Evolutionary conservation across 2,797 vertebrate genomes (phyloP), one percentile per base, ranked within the genome.

Genomic region (Halcyon smyrnensis): DNA sequence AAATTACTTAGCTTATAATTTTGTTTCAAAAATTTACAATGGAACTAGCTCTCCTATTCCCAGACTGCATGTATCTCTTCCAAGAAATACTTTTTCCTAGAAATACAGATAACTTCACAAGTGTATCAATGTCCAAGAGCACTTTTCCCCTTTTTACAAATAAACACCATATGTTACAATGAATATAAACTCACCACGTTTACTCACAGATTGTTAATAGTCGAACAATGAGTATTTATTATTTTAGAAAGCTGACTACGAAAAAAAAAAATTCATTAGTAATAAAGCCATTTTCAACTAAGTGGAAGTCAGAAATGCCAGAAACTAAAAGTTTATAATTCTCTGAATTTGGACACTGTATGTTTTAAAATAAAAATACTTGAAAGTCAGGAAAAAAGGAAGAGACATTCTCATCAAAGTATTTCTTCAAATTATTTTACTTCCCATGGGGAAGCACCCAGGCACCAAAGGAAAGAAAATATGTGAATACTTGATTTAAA

Each of bases 181-280:
- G 71, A 94, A 76, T 77, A 95, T 57, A 96, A 97, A 95, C 41
- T 75, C 54, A 88, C 82, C 54, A 39, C 6, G 14, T 43, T 95
- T 97, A 97, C 84, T 96, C 71, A 91, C n/a, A 93, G 53, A 86
- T 87, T 89, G 90, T 87, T 94, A 96, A 94, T 28, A 96, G 79
- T 91, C 70, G 97, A 94, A 88, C 32, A 87, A 96, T 67, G 28
- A 96, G 77, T 96, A 97, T 96, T 93, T 95, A 97, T 96, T 93
- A 90, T 95, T 97, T 94, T 45, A 89, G 90, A 96, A 97, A 91
- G 39, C 45, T 90, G 76, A 69, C 84, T 92, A 80, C 12, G 28
- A 96, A 87, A 95, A 91, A 82, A 56, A 56, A 32, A 13, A n/a
- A 67, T 70, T 87, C 75, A 89, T 89, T 87, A 96, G 73, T 2